Evolutionary conservation across 2,888 invertebrate genomes (phyloP).

Genomic region (Brachyptera putata): DNA sequence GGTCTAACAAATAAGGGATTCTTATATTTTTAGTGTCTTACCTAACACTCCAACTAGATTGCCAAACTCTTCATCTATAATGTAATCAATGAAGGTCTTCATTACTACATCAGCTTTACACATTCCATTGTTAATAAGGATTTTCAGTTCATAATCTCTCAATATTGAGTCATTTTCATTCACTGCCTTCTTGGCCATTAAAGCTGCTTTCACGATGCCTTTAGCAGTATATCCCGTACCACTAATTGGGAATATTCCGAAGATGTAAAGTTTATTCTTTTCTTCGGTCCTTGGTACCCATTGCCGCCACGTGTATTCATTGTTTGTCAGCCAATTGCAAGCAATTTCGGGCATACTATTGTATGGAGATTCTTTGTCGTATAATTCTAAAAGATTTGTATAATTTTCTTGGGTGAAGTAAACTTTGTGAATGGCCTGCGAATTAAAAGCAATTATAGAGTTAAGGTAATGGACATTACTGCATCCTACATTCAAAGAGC

Average conservation of each 20-base stretch:
- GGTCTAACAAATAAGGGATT: not conserved
- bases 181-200: conserved; percentile 59
- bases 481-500: no score
- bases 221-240: conserved; percentile 54
- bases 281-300: conserved; percentile 48
- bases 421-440: conserved; percentile 47
- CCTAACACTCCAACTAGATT: conserved; percentile 66
- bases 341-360: conserved; percentile 43
- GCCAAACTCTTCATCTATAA: conserved; percentile 51
- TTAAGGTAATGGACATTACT: no score
- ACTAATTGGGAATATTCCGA: conserved; percentile 67
- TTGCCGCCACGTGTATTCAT: conserved; percentile 45
- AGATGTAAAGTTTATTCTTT: conserved; percentile 52
- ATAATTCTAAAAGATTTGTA: conserved; percentile 47
- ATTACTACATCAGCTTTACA: conserved; percentile 70
- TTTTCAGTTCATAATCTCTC: conserved; percentile 54
- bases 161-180: conserved; percentile 57
- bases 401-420: conserved; percentile 53
- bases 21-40: conserved; percentile 41
- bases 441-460: not conserved
- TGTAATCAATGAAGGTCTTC: conserved; percentile 68
- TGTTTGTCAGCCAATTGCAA: conserved; percentile 61
- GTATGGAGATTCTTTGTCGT: conserved; percentile 34
- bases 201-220: conserved; percentile 50
- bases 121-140: conserved; percentile 59